A percentile compares a stretch with the other conserved stretches of the same genome.
These are phyloP conservation scores for Erpornis zantholeuca DNA, from an alignment of 2,113 vertebrate genomes.

Conservation along the genomic window DNA sequence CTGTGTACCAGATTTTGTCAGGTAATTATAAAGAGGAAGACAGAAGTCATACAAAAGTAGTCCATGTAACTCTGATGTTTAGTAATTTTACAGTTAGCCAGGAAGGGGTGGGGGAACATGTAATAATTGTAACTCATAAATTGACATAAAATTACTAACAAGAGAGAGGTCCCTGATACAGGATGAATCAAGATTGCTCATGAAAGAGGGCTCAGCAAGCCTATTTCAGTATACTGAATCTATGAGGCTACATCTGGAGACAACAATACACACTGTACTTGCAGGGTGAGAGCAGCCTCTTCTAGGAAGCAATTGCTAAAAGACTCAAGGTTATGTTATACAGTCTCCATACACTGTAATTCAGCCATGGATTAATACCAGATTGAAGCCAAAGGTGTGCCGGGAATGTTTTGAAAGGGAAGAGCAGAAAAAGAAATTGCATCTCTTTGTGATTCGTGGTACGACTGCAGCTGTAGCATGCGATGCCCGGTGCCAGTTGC, in stretches of 20 bases:
- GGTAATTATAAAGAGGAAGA: not conserved
- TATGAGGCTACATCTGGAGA: not conserved
- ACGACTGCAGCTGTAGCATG: accelerated
- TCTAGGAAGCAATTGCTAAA: not conserved
- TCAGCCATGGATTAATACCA: not conserved
- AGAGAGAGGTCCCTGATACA: not conserved
- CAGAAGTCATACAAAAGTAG: not conserved
- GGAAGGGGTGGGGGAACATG: not conserved
- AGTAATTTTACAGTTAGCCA: not conserved
- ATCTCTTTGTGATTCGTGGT: not conserved
- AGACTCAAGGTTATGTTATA: not conserved
- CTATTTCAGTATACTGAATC: not conserved
- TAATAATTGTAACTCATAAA: not conserved
- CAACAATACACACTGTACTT: not conserved
- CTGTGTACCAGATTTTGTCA: not conserved
- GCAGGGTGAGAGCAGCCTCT: not conserved
- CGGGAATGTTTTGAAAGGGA: not conserved
- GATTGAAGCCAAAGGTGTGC: not conserved
- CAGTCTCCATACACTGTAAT: accelerated
- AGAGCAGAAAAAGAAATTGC: not conserved
- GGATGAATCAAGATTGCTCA: not conserved
- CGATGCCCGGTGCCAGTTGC: accelerated
- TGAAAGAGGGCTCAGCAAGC: not conserved
- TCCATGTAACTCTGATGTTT: not conserved
- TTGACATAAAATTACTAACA: not conserved